phyloP scores from a whole-genome alignment of 1,140 invertebrate species.

The Aphidius ervi region DNA sequence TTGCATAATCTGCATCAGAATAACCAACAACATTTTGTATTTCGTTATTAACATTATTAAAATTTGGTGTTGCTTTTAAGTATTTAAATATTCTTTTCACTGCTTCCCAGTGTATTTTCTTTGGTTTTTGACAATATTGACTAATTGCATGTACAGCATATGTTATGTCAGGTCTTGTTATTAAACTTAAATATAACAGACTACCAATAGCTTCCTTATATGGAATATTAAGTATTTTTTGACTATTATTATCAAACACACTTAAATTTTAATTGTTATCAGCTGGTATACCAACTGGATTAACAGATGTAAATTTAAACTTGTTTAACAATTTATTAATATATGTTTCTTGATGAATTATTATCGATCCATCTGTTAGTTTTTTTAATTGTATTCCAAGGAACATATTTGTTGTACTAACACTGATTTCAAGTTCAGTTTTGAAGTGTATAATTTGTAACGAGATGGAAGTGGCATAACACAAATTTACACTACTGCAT shows the following conservation, averaged over 20 bases:
- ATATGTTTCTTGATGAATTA: constrained; percentile 37
- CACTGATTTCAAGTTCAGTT: no score
- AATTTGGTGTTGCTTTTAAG: background rate
- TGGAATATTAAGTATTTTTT: background rate
- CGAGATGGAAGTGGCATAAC: no score
- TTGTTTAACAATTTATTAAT: constrained; percentile 36
- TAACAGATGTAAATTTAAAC: constrained; percentile 23
- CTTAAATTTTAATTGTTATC: background rate
- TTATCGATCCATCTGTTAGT: constrained; percentile 24
- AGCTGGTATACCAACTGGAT: background rate
- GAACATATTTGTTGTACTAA: no score
- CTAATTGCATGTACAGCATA: constrained; percentile 2
- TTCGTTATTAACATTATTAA: no score
- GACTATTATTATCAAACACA: background rate
- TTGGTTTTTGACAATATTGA: background rate
- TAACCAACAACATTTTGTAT: no score
- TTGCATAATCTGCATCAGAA: no score
- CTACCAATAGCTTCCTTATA: constrained; percentile 11
- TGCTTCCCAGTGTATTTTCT: background rate
- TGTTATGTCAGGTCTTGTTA: constrained; percentile 13
- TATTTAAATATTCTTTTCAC: constrained; percentile 3
- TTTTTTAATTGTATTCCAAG: constrained; percentile 35
- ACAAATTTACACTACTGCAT: no score
- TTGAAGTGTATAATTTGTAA: no score
- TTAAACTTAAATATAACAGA: background rate